phyloP scores from a whole-genome alignment of 2,888 invertebrate genomes.

The Rhamphomyia laevipes region DNA sequence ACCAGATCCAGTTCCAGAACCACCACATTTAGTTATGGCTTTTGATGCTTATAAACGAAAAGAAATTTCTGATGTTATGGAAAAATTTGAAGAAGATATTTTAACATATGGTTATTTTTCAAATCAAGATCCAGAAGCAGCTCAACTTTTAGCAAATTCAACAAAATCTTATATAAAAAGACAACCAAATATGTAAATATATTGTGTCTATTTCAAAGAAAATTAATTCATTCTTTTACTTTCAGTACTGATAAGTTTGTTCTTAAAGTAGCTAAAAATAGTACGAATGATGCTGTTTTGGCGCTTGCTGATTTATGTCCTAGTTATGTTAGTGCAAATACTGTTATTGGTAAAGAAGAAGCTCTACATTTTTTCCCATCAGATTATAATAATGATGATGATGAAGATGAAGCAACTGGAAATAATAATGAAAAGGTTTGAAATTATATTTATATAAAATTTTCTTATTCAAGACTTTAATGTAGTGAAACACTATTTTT shows the following conservation, averaged over 20 bases:
- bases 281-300: constrained; percentile 48
- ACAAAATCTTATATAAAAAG: constrained; percentile 43
- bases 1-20: constrained; percentile 46
- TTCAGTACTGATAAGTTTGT: constrained; percentile 55
- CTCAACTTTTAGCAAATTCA: constrained; percentile 50
- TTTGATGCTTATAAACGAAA: constrained; percentile 55
- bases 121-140: constrained; percentile 44
- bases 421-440: constrained; percentile 11
- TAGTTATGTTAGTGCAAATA: constrained; percentile 54
- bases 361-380: constrained; percentile 56
- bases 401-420: constrained; percentile 18
- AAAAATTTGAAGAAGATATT: constrained; percentile 41
- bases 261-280: constrained; percentile 50
- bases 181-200: constrained; percentile 25
- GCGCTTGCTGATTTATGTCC: constrained; percentile 53
- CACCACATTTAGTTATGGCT: constrained; percentile 53
- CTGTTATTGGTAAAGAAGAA: constrained; percentile 50
- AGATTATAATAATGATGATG: constrained; percentile 44
- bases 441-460: too few species aligned
- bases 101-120: constrained; percentile 60
- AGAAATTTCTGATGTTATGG: constrained; percentile 44
- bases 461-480: too few species aligned
- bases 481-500: too few species aligned
- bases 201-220: not conserved
- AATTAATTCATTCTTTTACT: constrained; percentile 5